Percentiles rank a stretch among this genome's conserved stretches.
phyloP scores from a whole-genome alignment of 2,113 vertebrate genomes.

The Labrus mixtus region DNA sequence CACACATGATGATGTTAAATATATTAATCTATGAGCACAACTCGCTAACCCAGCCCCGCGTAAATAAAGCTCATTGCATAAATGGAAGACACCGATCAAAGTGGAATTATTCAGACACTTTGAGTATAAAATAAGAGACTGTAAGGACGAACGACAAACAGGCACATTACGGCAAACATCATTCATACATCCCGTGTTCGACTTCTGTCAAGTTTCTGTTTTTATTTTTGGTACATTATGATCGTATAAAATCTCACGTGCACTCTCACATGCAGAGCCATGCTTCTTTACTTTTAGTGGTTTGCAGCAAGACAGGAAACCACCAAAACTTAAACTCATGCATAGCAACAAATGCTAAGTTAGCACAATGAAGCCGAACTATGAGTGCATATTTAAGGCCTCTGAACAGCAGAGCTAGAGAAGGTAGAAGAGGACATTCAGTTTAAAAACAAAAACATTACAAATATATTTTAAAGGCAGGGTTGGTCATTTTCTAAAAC shows the following conservation, averaged over 20 bases:
- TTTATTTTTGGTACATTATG: slow-evolving; percentile 55
- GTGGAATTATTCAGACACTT: slow-evolving; percentile 7
- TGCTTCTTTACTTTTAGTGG: slow-evolving; percentile 38
- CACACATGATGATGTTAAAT: slow-evolving; percentile 70
- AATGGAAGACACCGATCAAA: slow-evolving; percentile 29
- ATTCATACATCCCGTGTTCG: slow-evolving; percentile 15
- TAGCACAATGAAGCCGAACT: slow-evolving; percentile 5
- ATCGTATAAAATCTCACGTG: slow-evolving; percentile 51
- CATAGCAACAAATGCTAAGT: slow-evolving; percentile 3
- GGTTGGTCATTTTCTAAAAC: no score
- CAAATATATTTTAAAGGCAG: not conserved
- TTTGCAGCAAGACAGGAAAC: slow-evolving; percentile 1
- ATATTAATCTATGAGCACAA: slow-evolving; percentile 65
- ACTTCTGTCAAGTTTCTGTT: slow-evolving; percentile 23
- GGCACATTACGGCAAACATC: slow-evolving; percentile 41
- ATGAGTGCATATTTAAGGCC: slow-evolving; percentile 39
- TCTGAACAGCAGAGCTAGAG: slow-evolving; percentile 18
- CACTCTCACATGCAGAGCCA: slow-evolving; percentile 65
- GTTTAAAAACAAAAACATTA: not conserved
- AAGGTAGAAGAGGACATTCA: slow-evolving; percentile 15
- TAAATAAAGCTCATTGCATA: slow-evolving; percentile 52
- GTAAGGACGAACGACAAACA: slow-evolving; percentile 43
- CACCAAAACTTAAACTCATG: slow-evolving; percentile 38
- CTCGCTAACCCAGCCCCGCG: slow-evolving; percentile 10
- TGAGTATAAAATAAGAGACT: slow-evolving; percentile 12